Percentiles rank a stretch among this genome's conserved stretches.
phyloP scores from a whole-genome alignment of 2,888 invertebrate species.

The Bimastos eiseni region DNA sequence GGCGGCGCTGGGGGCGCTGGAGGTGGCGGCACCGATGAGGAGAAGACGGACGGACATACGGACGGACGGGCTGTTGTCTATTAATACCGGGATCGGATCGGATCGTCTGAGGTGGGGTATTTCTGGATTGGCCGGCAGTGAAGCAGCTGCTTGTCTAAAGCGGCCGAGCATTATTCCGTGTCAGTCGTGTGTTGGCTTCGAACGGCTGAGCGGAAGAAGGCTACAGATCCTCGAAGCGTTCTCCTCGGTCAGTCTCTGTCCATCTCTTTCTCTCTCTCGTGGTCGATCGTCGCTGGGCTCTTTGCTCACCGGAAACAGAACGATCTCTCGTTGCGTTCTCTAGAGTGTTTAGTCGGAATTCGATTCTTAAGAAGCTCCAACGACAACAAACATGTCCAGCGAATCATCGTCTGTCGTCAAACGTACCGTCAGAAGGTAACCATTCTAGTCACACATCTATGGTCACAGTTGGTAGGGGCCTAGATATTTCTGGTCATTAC shows the following conservation, averaged over 20 bases:
- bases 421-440: slow-evolving; percentile 8
- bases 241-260: slow-evolving; percentile 3
- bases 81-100: neutral
- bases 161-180: neutral
- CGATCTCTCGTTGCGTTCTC: slow-evolving; percentile 4
- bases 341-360: neutral
- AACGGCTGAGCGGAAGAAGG: neutral
- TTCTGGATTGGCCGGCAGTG: neutral
- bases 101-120: neutral
- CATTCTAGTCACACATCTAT: neutral
- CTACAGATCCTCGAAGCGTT: neutral
- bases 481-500: no score
- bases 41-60: no score
- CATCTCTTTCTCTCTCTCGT: neutral
- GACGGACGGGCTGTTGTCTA: neutral
- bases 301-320: neutral
- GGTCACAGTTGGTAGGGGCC: neutral
- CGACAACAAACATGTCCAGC: neutral
- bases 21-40: no score
- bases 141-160: neutral
- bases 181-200: neutral
- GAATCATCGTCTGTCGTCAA: slow-evolving; percentile 17
- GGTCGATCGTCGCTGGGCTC: neutral
- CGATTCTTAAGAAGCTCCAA: slow-evolving; percentile 13
- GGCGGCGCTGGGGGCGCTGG: neutral